Percentiles rank a stretch among this genome's conserved stretches.
These are phyloP conservation scores for Echinometra lucunter DNA, from an alignment of 53 echinoderm and acorn worm genomes.

Conservation along the genomic window DNA sequence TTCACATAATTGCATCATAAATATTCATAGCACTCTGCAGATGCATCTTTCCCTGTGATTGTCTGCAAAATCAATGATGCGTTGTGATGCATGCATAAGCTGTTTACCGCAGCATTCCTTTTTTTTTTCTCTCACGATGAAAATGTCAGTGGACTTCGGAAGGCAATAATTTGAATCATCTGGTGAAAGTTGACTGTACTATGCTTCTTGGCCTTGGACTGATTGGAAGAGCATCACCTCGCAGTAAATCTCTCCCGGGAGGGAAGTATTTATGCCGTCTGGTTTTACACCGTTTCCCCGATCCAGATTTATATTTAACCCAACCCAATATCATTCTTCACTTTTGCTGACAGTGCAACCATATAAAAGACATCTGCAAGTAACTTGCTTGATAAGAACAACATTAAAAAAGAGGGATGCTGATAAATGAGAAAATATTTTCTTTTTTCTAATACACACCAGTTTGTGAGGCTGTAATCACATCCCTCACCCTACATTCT, in stretches of 20 bases:
- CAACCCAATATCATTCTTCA: too few species aligned
- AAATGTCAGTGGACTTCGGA: not conserved
- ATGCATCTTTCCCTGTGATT: not conserved
- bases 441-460: too few species aligned
- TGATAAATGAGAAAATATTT: too few species aligned
- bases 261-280: not conserved
- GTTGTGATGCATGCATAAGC: not conserved
- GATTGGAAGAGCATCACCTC: not conserved
- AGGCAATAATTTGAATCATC: conserved; percentile 11
- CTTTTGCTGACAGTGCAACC: too few species aligned
- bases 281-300: not conserved
- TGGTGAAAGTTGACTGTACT: not conserved
- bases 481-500: too few species aligned
- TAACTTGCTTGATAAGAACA: too few species aligned
- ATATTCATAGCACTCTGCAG: not conserved
- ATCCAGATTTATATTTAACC: too few species aligned
- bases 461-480: too few species aligned
- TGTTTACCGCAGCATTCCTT: not conserved
- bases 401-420: too few species aligned
- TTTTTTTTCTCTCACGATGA: not conserved
- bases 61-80: not conserved
- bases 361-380: too few species aligned
- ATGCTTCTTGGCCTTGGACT: not conserved
- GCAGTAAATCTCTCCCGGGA: not conserved
- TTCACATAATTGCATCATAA: conserved; percentile 1